phyloP scores from a whole-genome alignment of 53 echinoderm and acorn worm species.

The Mesocentrotus franciscanus region DNA sequence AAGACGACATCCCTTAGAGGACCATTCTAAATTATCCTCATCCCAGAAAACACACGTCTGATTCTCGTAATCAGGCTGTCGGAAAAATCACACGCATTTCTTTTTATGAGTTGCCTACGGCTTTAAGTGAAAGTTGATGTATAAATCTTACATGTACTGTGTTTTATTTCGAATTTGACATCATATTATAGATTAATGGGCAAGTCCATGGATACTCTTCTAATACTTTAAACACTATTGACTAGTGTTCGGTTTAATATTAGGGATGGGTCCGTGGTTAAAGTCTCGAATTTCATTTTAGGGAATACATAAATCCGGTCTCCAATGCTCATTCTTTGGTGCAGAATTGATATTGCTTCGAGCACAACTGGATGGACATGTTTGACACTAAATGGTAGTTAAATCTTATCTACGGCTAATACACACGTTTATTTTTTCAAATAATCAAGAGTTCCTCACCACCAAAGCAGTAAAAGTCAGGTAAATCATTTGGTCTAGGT shows the following conservation, averaged over 20 bases:
- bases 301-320: neutral
- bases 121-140: too few species aligned
- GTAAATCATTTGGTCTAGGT: conserved; percentile 26
- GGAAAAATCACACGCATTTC: neutral
- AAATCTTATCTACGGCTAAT: too few species aligned
- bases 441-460: neutral
- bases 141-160: too few species aligned
- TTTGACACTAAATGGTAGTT: neutral
- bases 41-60: conserved; percentile 55
- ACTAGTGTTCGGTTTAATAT: too few species aligned
- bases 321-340: neutral
- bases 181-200: too few species aligned
- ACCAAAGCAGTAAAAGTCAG: conserved; percentile 51
- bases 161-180: too few species aligned
- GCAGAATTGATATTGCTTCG: neutral
- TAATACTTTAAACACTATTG: too few species aligned
- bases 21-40: neutral
- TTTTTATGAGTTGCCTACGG: too few species aligned
- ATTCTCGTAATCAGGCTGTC: conserved; percentile 30
- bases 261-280: neutral
- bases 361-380: neutral
- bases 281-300: neutral
- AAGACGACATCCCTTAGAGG: neutral
- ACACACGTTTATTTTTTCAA: too few species aligned
- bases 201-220: too few species aligned